phyloP scores from a whole-genome alignment of 2,888 invertebrate species.

The Trissonchulus latispiculum region DNA sequence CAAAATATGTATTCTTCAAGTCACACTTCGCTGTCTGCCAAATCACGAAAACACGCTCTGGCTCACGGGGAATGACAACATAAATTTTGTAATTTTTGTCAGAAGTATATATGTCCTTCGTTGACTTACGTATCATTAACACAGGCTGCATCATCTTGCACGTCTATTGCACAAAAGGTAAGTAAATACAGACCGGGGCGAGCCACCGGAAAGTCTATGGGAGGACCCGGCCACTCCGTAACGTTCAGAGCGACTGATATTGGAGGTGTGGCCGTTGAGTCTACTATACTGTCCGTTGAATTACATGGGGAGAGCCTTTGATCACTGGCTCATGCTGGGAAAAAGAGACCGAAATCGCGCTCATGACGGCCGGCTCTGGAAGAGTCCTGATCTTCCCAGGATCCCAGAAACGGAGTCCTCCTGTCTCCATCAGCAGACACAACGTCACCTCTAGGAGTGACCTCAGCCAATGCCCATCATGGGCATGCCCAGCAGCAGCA shows the following conservation, averaged over 20 bases:
- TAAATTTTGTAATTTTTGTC: too few species aligned
- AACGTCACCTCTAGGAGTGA: background rate
- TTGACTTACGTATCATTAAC: background rate
- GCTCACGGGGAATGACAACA: too few species aligned
- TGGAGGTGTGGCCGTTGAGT: background rate
- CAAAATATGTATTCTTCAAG: too few species aligned
- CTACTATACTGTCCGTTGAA: background rate
- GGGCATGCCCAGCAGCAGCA: background rate
- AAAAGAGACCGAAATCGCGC: background rate
- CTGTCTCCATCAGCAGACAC: background rate
- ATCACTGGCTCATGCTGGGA: background rate
- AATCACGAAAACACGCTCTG: too few species aligned
- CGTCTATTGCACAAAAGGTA: background rate
- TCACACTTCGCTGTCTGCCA: too few species aligned
- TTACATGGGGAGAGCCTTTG: background rate
- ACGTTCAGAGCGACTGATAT: slow-evolving; percentile 36
- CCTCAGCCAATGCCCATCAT: background rate
- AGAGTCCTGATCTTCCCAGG: too few species aligned
- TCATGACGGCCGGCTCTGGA: too few species aligned
- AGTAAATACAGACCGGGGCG: background rate
- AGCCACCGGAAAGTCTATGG: slow-evolving; percentile 1
- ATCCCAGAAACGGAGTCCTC: too few species aligned
- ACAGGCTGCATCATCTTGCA: background rate
- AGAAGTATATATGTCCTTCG: too few species aligned
- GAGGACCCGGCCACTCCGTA: slow-evolving; percentile 29